Conservation (phyloP, 2,888 invertebrate genomes). For the Actias luna region DNA sequence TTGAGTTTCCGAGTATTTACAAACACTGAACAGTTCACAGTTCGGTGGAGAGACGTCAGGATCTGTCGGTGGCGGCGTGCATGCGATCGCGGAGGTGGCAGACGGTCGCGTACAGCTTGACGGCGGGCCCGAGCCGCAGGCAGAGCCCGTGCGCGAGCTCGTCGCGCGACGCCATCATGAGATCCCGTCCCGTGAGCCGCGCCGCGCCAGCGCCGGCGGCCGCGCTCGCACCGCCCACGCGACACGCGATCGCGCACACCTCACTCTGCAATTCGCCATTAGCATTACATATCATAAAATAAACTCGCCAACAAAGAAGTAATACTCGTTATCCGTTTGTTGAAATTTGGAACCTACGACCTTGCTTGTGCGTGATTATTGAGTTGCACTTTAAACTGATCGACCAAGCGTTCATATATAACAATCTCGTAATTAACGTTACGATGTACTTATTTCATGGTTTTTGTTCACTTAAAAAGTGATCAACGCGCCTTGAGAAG, state of each 20-base stretch:
- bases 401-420: too few species aligned
- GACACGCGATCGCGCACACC: slow-evolving; percentile 51
- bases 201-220: slow-evolving; percentile 54
- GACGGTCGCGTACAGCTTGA: slow-evolving; percentile 81
- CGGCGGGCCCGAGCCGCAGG: slow-evolving; percentile 91
- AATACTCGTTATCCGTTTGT: too few species aligned
- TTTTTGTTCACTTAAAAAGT: too few species aligned
- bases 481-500: too few species aligned
- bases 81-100: slow-evolving; percentile 51
- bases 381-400: too few species aligned
- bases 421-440: too few species aligned
- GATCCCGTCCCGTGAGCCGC: slow-evolving; percentile 91
- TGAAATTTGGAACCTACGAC: too few species aligned
- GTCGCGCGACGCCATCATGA: slow-evolving; percentile 90
- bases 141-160: slow-evolving; percentile 89
- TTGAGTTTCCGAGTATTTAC: background rate
- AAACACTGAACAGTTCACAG: background rate
- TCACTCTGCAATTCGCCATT: slow-evolving; percentile 56
- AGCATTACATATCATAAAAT: too few species aligned
- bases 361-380: too few species aligned
- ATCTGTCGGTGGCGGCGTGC: background rate
- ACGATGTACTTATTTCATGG: too few species aligned
- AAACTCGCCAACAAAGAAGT: too few species aligned
- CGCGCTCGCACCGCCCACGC: slow-evolving; percentile 56
- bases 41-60: background rate